phyloP scores from a whole-genome alignment of 1,140 invertebrate genomes.

The Manduca sexta region DNA sequence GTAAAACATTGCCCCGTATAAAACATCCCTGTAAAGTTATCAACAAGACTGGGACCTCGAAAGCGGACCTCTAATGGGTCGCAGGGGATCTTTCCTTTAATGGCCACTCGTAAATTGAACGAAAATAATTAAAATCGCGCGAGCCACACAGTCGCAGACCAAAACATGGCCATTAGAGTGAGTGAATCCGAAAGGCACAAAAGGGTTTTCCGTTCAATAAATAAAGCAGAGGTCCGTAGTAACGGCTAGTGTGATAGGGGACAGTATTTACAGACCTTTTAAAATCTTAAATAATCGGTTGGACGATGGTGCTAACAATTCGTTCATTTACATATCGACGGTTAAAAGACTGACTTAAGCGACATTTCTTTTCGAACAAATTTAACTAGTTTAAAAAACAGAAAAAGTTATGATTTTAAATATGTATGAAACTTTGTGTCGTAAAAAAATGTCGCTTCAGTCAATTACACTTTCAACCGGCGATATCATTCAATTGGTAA shows the following conservation, averaged over 20 bases:
- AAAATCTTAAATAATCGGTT: background rate
- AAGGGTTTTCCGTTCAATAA: conserved; percentile 63
- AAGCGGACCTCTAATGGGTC: conserved; percentile 56
- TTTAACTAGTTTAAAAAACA: background rate
- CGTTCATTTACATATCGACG: no score
- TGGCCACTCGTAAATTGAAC: conserved; percentile 69
- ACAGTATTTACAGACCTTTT: background rate
- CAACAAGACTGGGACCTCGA: conserved; percentile 53
- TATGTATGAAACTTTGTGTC: no score
- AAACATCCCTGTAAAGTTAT: conserved; percentile 63
- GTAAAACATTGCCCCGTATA: conserved; percentile 45
- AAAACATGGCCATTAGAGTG: conserved; percentile 64
- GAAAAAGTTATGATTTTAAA: no score
- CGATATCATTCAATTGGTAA: no score
- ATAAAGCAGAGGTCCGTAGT: conserved; percentile 33
- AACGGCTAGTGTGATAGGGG: background rate
- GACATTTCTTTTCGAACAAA: background rate
- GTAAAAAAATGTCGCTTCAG: no score
- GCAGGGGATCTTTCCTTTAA: conserved; percentile 60
- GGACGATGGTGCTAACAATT: background rate
- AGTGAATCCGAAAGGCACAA: conserved; percentile 36
- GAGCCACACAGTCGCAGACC: conserved; percentile 45
- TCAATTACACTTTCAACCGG: no score
- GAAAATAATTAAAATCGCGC: conserved; percentile 72
- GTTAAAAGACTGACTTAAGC: no score